Conservation (phyloP, 2,113 vertebrate genomes). For the Numida meleagris region DNA sequence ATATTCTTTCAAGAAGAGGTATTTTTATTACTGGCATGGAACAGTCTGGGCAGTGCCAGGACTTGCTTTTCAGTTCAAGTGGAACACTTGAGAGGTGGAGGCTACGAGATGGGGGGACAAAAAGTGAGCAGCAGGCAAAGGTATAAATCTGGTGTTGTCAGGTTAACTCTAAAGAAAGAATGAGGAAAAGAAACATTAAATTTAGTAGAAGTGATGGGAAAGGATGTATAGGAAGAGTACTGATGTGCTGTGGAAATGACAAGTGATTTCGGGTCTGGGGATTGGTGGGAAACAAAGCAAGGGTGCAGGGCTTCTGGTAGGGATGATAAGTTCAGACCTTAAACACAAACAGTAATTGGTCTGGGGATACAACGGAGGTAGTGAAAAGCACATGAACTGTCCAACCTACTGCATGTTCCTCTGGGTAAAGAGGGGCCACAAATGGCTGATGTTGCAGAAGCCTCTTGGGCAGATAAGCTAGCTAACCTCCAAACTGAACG, state of each 20-base stretch:
- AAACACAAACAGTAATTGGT: not conserved
- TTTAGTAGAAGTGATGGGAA: not conserved
- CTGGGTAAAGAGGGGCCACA: not conserved
- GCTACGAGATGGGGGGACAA: not conserved
- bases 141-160: not conserved
- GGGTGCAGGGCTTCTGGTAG: not conserved
- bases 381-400: not conserved
- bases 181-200: not conserved
- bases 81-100: not conserved
- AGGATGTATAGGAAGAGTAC: not conserved
- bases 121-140: accelerated
- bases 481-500: not conserved
- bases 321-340: not conserved
- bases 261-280: not conserved
- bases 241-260: not conserved
- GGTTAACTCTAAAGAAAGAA: not conserved
- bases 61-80: not conserved
- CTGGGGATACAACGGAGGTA: not conserved
- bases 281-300: not conserved
- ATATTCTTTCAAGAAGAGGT: not conserved
- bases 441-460: not conserved
- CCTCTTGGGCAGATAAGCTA: not conserved
- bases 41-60: not conserved
- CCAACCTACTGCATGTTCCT: not conserved
- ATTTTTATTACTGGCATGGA: not conserved